These are phyloP conservation scores for Hipposideros larvatus DNA, from an alignment of 2,797 vertebrate genomes.

Conservation along the genomic window DNA sequence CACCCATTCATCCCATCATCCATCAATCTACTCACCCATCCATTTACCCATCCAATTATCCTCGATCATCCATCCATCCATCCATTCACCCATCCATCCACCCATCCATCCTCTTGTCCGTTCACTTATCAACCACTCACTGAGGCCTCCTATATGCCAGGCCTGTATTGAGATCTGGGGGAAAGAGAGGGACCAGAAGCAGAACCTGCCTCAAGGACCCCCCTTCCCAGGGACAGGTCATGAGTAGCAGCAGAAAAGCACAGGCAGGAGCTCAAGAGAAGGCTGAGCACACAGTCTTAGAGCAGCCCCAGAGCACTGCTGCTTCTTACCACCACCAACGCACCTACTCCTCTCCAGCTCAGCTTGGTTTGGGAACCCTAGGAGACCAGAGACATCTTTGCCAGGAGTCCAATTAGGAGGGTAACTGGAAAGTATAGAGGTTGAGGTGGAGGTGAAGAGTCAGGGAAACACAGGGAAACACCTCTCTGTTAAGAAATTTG, in stretches of 20 bases:
- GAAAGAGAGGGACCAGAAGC: background rate
- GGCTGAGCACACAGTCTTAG: background rate
- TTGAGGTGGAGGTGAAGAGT: background rate
- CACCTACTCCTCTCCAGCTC: background rate
- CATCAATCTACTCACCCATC: background rate
- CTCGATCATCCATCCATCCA: too few relatives aligned
- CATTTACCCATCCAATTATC: background rate
- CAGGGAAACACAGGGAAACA: background rate
- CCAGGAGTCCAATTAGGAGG: background rate
- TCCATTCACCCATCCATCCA: background rate
- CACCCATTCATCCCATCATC: background rate
- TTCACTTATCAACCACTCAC: background rate
- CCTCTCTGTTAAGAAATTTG: background rate
- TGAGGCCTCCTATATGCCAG: background rate
- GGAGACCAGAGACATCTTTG: background rate
- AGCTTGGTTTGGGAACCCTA: background rate
- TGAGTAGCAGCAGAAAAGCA: background rate
- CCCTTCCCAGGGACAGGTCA: background rate
- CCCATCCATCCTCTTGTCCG: background rate
- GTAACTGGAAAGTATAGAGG: background rate
- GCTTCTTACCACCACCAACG: background rate
- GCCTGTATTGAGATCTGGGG: background rate
- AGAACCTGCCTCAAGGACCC: too few relatives aligned
- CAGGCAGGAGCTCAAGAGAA: background rate
- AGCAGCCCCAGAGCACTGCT: background rate